Base-by-base conservation (phyloP, 2,888 invertebrate genomes). In the Carcina quercana region DNA sequence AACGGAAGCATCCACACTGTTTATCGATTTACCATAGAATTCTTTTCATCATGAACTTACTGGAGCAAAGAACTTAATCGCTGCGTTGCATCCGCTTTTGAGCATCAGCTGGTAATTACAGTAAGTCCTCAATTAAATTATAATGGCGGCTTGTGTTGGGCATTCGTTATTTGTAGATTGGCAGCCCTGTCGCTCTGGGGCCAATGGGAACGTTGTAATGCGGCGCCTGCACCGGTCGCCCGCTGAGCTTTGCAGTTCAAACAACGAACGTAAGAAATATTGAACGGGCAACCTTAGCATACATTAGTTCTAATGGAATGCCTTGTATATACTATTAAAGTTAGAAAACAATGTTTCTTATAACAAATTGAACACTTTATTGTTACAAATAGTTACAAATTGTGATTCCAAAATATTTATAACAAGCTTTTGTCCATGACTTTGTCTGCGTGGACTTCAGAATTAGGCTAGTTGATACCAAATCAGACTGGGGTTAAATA, bases 151-250 rank as follows among this genome's bases (percentile, higher is more conserved):
- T 51, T 52, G 55, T 57, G 59, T 54, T 54, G 49, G 54, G 47
- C 52, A 57, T 59, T 68, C 51, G 59, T 76, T 74, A 70, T 69
- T 71, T 62, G 66, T 64, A 64, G 68, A 68, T 71, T 74, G 79
- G 74, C 79, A 79, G 67, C 72, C 70, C 68, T 73, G 73, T 66
- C 68, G 72, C 79, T 72, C 45, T 60, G 53, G 67, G 74, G 73
- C 73, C 78, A 68, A 71, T 73, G 55, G 62, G 63, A 60, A 69
- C 63, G 63, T 52, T 76, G 76, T 78, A 70, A 49, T 45, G 63
- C 65, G 79, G 79, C 79, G 82, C 76, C 78, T 76, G 75, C 49
- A 59, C 67, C 48, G 65, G 56, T 67, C 72, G 61, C 80, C 75
- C 58, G 78, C 78, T 73, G 78, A 55, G 76, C 56, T 54, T 48